Conservation (phyloP, 2,888 invertebrate species). For the Idaea aversata region DNA sequence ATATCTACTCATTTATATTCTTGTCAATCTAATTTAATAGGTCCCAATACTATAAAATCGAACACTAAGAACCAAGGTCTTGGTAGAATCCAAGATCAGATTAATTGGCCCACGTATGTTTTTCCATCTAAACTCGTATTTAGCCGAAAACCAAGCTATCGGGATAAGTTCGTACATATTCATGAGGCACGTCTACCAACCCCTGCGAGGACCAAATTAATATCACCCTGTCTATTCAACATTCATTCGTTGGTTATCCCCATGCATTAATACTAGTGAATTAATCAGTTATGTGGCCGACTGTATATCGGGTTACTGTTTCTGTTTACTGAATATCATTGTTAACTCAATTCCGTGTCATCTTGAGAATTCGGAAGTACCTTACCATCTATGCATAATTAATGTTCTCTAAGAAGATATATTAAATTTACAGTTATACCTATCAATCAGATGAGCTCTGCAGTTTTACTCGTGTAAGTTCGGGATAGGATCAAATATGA, state of each 20-base stretch:
- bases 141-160: background rate
- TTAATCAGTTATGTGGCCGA: constrained; percentile 25
- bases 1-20: no score
- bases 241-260: constrained; percentile 48
- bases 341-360: background rate
- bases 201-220: constrained; percentile 47
- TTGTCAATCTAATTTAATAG: no score
- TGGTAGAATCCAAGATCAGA: background rate
- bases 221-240: constrained; percentile 56
- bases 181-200: background rate
- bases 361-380: background rate
- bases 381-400: no score
- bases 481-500: no score
- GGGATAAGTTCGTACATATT: background rate
- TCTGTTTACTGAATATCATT: background rate
- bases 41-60: background rate
- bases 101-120: constrained; percentile 1
- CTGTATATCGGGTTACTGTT: background rate
- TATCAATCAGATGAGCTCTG: no score
- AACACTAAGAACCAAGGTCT: background rate
- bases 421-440: no score
- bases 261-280: constrained; percentile 28
- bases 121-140: constrained; percentile 1
- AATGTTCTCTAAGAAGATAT: no score
- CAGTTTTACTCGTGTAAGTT: no score